Base-by-base conservation (phyloP, 2,797 vertebrate species). In the Momotus momota region DNA sequence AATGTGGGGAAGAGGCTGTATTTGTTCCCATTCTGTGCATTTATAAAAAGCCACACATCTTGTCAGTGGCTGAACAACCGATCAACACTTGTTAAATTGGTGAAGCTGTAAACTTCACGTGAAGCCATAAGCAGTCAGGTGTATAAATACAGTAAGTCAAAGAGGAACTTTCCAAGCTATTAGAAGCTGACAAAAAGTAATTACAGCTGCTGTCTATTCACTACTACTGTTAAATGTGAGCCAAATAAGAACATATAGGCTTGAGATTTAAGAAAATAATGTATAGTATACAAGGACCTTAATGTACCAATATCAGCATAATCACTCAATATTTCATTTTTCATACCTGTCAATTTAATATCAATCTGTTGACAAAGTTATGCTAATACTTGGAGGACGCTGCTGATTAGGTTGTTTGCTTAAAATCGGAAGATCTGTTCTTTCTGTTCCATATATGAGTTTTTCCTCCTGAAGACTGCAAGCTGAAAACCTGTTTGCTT, bases 401-500 rank as follows among this genome's bases (percentile, higher is more conserved):
- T 98, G 99, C 57, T 98, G 98, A 97, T 98, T 99, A 93, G 98
- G 97, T 18, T 98, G 98, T 88, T 98, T 98, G 95, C 95, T 82
- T 35, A 99, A 98, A 96, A 98, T 97, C 3, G 98, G 87, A 96
- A 98, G 98, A 64, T 99, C 98, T 58, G 94, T 96, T 96, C 98
- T 98, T 95, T 98, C 98, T 58, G 97, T 96, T 86, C 98, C 94
- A 26, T 98, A 98, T 35, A 98, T 98, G 92, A 99, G 86, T 78
- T 98, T 99, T 62, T 99, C 99, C 89, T 99, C 99, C 97, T 99
- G 99, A 93, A 99, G 98, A 97, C 99, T 99, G 98, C 99, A 99
- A 54, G 98, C 98, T 4, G 99, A 99, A 96, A 98, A 99, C 93
- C 98, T 98, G 89, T 98, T 99, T 33, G 97, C 97, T 93, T 99